Conservation (phyloP, 1,140 invertebrate genomes). For the Chrysopa pallens region DNA sequence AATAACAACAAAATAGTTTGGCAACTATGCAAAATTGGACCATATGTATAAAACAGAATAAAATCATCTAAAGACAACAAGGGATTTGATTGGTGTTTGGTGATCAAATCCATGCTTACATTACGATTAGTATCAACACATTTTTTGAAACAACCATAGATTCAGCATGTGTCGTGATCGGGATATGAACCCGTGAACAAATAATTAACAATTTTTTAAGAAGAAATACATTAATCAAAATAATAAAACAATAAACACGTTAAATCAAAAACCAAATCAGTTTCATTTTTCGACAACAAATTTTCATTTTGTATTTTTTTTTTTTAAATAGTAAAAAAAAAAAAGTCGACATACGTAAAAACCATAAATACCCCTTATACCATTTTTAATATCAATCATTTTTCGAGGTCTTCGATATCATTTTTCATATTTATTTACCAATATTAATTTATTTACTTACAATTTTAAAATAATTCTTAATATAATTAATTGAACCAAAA, state of each 20-base stretch:
- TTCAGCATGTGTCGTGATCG: constrained; percentile 51
- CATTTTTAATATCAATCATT: no score
- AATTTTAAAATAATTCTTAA: neutral
- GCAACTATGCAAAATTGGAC: neutral
- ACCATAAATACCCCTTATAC: no score
- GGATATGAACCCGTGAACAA: constrained; percentile 44
- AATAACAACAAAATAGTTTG: no score
- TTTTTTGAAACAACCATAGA: constrained; percentile 72
- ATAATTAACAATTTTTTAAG: neutral
- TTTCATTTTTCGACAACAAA: neutral
- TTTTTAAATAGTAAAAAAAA: no score
- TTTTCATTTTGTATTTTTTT: no score
- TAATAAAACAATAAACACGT: neutral
- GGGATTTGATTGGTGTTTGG: neutral
- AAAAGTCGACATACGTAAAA: no score
- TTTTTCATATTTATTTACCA: neutral
- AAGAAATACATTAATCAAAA: no score
- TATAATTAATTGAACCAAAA: neutral
- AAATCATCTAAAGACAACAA: neutral
- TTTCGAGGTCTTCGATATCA: no score
- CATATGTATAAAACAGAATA: neutral
- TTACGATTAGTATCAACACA: constrained; percentile 72
- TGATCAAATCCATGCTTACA: constrained; percentile 45
- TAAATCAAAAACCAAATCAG: neutral
- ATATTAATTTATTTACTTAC: neutral